phyloP scores from a whole-genome alignment of 1,140 invertebrate species.

The Gryon sp. region DNA sequence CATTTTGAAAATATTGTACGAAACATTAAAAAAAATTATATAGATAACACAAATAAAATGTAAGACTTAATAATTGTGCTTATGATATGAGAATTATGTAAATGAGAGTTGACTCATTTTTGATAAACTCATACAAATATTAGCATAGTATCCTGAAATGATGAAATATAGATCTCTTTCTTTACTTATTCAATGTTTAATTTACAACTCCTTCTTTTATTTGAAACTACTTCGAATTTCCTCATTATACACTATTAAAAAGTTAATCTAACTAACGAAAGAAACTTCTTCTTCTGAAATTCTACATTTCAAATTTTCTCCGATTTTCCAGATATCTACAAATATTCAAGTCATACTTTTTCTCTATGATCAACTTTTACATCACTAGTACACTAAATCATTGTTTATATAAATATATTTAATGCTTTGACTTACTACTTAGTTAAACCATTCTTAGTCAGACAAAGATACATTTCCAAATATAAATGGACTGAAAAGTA shows the following conservation, averaged over 20 bases:
- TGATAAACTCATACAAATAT: conserved; percentile 38
- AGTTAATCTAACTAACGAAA: too few relatives aligned
- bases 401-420: too few relatives aligned
- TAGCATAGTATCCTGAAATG: conserved; percentile 16
- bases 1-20: conserved; percentile 30
- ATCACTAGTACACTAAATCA: too few relatives aligned
- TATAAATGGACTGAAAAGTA: conserved; percentile 35
- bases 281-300: too few relatives aligned
- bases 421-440: too few relatives aligned
- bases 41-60: conserved; percentile 2
- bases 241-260: too few relatives aligned
- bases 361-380: too few relatives aligned
- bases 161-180: conserved; percentile 25
- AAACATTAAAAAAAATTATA: conserved; percentile 18
- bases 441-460: conserved; percentile 8
- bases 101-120: conserved; percentile 30
- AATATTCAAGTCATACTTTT: conserved; percentile 13
- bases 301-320: conserved; percentile 21
- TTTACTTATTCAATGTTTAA: conserved; percentile 40
- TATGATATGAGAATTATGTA: conserved; percentile 26
- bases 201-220: conserved; percentile 11
- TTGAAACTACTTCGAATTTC: too few relatives aligned
- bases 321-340: conserved; percentile 12
- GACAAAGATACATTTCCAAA: conserved; percentile 2
- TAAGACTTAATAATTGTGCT: conserved; percentile 27